Base-by-base conservation (phyloP, 2,888 invertebrate genomes). In the Brachylomia viminalis region DNA sequence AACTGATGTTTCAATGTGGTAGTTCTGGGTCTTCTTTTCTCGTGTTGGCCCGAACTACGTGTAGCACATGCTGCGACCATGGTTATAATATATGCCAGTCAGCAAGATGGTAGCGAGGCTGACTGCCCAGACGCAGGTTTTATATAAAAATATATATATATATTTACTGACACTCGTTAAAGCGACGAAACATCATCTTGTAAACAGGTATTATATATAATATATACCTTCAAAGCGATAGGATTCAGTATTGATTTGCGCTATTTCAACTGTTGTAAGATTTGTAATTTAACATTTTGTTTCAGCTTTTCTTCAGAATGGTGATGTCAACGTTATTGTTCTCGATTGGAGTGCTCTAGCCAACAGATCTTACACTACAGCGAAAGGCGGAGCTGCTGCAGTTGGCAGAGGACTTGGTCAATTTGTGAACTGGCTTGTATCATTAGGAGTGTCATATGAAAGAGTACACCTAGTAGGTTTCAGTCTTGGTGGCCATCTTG, bases 401-500 rank as follows among this genome's bases (percentile, higher is more conserved):
- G 93, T 93, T 0, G 95, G 94, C 11, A 79, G 72, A 59, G 90
- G 87, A 0, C 86, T 95, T 6, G 94, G 93, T 0, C 88, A 91
- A 64, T 94, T 94, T 77, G 76, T 94, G 4, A 87, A 84, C 23
- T 94, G 93, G 93, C 83, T 95, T 30, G 89, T 85, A 4, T 80
- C 73, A 13, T 74, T 90, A 5, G 94, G 93, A 10, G 80, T 91
- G 1, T 86, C 90, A 0, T 94, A 91, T 59, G 88, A 92, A 15
- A 93, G 70, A 56, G 87, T 94, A 30, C 96, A 96, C 74, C 84
- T 96, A 11, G 92, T 96, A 13, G 96, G 96, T 0, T 96, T 95
- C 89, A 96, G 96, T 85, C 92, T 96, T 58, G 96, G 96, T 3
- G 96, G 93, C 2, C 96, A 96, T 84, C 83, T 96, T 30, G 93